These are phyloP conservation scores for Leptinotarsa tumamoca DNA, from an alignment of 2,888 invertebrate species.

Conservation along the genomic window DNA sequence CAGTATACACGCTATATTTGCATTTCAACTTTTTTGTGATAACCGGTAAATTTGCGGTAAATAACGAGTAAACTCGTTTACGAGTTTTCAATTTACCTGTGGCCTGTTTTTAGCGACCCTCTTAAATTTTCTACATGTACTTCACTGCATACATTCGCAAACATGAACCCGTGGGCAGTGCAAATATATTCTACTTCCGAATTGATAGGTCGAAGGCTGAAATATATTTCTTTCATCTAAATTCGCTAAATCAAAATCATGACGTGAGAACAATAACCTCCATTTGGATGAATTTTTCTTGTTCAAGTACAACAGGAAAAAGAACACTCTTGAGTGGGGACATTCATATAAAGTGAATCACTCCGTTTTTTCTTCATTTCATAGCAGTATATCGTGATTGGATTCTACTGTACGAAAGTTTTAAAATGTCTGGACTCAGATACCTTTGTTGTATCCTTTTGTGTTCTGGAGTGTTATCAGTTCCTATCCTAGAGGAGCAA, in stretches of 20 bases:
- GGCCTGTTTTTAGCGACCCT: neutral
- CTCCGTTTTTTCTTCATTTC: neutral
- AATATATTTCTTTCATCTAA: neutral
- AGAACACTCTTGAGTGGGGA: neutral
- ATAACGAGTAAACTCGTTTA: no score
- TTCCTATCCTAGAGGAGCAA: constrained; percentile 16
- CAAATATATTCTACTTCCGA: constrained; percentile 17
- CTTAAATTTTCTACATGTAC: neutral
- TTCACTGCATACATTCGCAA: constrained; percentile 14
- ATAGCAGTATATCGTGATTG: neutral
- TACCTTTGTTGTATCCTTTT: constrained; percentile 22
- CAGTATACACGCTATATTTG: no score
- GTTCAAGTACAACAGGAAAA: constrained; percentile 16
- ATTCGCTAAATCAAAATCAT: neutral
- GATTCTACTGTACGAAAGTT: neutral
- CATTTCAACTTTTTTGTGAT: no score
- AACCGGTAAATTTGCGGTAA: no score
- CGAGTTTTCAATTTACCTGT: no score
- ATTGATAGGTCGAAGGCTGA: constrained; percentile 10
- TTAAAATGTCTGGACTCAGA: constrained; percentile 10
- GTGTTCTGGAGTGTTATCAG: constrained; percentile 22
- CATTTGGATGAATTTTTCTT: neutral
- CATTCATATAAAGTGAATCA: neutral
- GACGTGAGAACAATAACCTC: neutral
- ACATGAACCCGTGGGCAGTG: constrained; percentile 6